Conservation (phyloP, 2,888 invertebrate genomes). For the Elysia crispata region DNA sequence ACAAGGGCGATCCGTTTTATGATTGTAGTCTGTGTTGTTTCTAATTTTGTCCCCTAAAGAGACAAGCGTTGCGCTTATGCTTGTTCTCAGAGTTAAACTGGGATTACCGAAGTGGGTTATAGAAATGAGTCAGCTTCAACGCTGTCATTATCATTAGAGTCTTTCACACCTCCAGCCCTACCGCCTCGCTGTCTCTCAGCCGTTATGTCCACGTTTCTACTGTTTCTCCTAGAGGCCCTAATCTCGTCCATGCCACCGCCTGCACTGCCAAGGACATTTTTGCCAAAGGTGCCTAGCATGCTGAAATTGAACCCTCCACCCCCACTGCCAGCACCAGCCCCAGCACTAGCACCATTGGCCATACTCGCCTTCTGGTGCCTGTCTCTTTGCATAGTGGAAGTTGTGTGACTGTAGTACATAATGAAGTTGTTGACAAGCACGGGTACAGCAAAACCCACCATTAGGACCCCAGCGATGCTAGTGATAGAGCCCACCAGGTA, state of each 20-base stretch:
- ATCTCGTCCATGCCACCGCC: background rate
- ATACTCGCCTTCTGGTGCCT: too few species aligned
- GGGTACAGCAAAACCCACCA: conserved; percentile 72
- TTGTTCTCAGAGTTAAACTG: too few species aligned
- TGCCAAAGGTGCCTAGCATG: background rate
- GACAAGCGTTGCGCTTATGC: too few species aligned
- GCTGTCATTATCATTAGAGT: background rate
- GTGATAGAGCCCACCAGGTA: conserved; percentile 67
- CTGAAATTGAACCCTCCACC: background rate
- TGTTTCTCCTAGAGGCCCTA: background rate
- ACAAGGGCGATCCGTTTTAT: too few species aligned
- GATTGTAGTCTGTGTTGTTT: too few species aligned
- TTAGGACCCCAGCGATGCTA: conserved; percentile 67
- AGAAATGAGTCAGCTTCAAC: too few species aligned
- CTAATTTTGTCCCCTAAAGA: too few species aligned
- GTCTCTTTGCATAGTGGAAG: conserved; percentile 56
- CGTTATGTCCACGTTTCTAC: background rate
- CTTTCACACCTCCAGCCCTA: background rate
- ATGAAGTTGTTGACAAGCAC: conserved; percentile 74
- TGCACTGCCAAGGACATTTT: background rate
- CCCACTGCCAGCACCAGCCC: background rate
- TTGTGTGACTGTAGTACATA: conserved; percentile 69
- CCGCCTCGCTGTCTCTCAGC: conserved; percentile 10
- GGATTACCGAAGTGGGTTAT: background rate
- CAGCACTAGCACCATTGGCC: background rate